Conservation (phyloP, 2,797 vertebrate species). For the Chromis chromis region DNA sequence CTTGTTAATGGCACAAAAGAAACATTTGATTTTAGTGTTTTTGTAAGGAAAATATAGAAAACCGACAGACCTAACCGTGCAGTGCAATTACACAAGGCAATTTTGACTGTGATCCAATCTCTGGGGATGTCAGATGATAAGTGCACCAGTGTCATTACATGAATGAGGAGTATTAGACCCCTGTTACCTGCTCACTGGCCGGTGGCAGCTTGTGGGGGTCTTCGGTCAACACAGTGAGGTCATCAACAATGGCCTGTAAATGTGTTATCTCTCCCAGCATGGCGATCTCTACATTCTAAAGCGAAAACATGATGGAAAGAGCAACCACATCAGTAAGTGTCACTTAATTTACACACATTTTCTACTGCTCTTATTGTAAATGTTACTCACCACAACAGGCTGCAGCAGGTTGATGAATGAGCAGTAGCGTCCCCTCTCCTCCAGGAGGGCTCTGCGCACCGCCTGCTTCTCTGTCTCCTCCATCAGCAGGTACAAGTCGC, state of each 20-base stretch:
- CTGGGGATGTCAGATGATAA: neutral
- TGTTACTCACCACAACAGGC: constrained; percentile 92
- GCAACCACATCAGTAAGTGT: neutral
- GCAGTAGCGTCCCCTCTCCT: constrained; percentile 95
- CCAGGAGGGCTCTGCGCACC: constrained; percentile 93
- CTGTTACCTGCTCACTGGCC: constrained; percentile 94
- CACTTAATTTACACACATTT: neutral
- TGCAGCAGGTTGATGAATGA: constrained; percentile 93
- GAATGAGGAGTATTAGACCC: neutral
- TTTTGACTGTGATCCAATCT: neutral
- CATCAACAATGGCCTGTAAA: constrained; percentile 96
- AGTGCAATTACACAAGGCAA: neutral
- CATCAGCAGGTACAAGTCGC: constrained; percentile 95
- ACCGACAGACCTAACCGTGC: neutral
- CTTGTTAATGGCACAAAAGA: neutral
- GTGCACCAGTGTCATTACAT: neutral
- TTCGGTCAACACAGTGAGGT: constrained; percentile 91
- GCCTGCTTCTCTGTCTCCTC: constrained; percentile 99
- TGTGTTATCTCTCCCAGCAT: constrained; percentile 98
- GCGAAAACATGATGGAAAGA: neutral
- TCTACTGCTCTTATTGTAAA: neutral
- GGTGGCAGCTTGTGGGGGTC: constrained; percentile 97
- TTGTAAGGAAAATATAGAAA: neutral
- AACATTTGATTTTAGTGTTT: neutral
- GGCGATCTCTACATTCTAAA: constrained; percentile 94